Evolutionary conservation across 2,113 vertebrate genomes (phyloP), one percentile per base, ranked within the genome.

Genomic region (Platysternon megacephalum): DNA sequence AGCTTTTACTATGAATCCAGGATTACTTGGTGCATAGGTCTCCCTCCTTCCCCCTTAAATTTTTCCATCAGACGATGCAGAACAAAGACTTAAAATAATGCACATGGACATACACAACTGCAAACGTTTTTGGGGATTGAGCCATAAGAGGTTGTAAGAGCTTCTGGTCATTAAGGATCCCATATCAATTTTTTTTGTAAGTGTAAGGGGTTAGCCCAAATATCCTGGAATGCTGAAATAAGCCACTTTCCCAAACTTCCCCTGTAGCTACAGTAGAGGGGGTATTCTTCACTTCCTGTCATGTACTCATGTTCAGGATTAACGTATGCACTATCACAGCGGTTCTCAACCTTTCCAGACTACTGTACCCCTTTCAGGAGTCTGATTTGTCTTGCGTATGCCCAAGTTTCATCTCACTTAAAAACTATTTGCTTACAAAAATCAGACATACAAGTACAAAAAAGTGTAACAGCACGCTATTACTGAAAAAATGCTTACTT

Each of bases 1-100:
- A 85, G 5, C 65, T 95, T 86, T 10, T 87, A 94, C 83, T 94
- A 51, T 42, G 55, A 51, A 72, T 74, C 58, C 84, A 53, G 5
- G 83, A 72, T 46, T 78, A 78, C 83, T 95, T 6, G 86, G 91
- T 90, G 88, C 85, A 88, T 97, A 21, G 52, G 2, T 53, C 52
- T 93, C 82, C 78, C 72, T 72, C 17, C 17, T 32, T 28, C 26
- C 17, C n/a, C 21, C 68, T 56, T 2, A 46, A 89, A 76, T 94
- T 91, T 81, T 94, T 90, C 84, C 88, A 76, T 29, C 82, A 9
- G 0, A 61, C 19, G 61, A 80, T 39, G 49, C 35, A 95, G 91
- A 97, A 95, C 89, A 94, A 94, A 95, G 94, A n/a, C 55, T 49
- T 29, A 72, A 72, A n/a, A 72, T 21, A 81, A 52, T 24, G 82